phyloP scores from a whole-genome alignment of 2,113 vertebrate species.

The Tupaia tana region DNA sequence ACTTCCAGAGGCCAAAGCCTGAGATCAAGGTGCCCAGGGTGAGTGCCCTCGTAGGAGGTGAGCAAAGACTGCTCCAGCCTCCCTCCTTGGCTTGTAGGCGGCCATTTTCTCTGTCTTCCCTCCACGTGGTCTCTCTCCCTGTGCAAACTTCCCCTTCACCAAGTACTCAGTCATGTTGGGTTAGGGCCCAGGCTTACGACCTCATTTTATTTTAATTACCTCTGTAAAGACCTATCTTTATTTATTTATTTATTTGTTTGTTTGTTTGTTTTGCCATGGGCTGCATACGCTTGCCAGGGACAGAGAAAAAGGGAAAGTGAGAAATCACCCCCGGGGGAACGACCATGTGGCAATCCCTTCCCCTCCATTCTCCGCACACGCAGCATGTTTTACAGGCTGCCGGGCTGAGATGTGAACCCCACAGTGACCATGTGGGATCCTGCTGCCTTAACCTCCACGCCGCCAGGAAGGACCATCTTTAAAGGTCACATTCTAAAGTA shows the following conservation, averaged over 20 bases:
- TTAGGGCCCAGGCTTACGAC: neutral
- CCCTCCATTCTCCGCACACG: too few relatives aligned
- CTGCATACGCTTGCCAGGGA: too few relatives aligned
- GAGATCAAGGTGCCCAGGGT: neutral
- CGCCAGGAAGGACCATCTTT: neutral
- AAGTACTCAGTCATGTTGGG: neutral
- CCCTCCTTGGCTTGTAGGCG: neutral
- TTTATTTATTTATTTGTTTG: too few relatives aligned
- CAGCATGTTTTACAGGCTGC: too few relatives aligned
- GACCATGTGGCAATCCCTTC: too few relatives aligned
- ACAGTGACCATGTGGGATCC: too few relatives aligned
- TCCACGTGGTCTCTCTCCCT: neutral
- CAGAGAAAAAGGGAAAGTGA: too few relatives aligned
- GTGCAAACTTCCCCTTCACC: neutral
- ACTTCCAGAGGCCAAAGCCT: too few relatives aligned
- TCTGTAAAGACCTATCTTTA: neutral
- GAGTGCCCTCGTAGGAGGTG: neutral
- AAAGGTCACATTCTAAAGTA: neutral
- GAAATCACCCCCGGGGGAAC: too few relatives aligned
- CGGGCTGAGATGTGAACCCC: too few relatives aligned
- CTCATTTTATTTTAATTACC: neutral
- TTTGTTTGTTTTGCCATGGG: too few relatives aligned
- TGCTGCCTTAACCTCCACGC: too few relatives aligned
- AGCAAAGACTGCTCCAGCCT: neutral
- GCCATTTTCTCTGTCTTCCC: neutral